Base-by-base conservation (phyloP, 1,140 invertebrate genomes). In the Cardiocondyla obscurior region DNA sequence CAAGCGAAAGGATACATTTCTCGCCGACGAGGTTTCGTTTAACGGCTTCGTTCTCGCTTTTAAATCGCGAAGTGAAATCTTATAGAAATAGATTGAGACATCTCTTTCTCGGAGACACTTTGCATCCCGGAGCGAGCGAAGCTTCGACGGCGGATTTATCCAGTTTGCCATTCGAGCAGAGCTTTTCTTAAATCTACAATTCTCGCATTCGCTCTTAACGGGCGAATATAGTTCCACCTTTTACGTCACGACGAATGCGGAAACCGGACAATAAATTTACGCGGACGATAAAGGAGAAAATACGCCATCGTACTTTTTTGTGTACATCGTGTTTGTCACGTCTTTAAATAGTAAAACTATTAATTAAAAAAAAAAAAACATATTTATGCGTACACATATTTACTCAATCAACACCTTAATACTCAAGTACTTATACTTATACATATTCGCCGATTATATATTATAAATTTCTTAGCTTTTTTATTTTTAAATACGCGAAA, bases 201-300 rank as follows among this genome's bases (percentile, higher is more conserved):
- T 76, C 57, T 42, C 16, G n/a, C 22, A 30, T 16, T 73, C 30
- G 28, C 30, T 62, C 14, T 19, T 49, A 49, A 62, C 19, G 10
- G 10, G 14, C 28, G 42, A 60, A 70, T 74, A 62, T 64, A 49
- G 64, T 76, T 64, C 42, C 14, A 16, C 33, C 28, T 49, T 60
- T 76, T 64, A 64, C 57, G 42, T 76, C 70, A 73, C 53, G 53
- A 36, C 19, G 28, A 25, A 46, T 22, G 42, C 8, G 51, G 30
- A 51, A 36, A 30, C 22, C n/a, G n/a, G n/a, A n/a, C n/a, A n/a
- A n/a, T n/a, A n/a, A 57, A 76, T 76, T 76, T 76, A 76, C 28
- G 42, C 55, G 14, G 7, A 36, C 28, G n/a, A 64, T 33, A 19
- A 33, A 49, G 42, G 28, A 62, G 3, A 2, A 42, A 7, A 62